Conservation (phyloP, 1,140 invertebrate species). For the Megalopta genalis region DNA sequence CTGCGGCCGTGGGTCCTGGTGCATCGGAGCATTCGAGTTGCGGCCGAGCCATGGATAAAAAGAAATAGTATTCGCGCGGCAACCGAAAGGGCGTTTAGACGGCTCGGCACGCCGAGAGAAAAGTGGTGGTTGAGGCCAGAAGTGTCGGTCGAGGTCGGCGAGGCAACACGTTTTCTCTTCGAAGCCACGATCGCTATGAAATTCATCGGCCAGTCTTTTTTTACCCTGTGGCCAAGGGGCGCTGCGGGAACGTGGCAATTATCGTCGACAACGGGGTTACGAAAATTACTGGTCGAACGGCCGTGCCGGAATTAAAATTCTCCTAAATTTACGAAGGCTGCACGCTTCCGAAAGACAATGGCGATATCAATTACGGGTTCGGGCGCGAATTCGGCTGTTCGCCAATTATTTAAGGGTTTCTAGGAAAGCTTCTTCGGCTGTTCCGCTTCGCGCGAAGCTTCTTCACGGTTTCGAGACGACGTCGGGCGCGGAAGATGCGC, state of each 20-base stretch:
- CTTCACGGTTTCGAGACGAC: too few species aligned
- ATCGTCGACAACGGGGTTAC: conserved; percentile 50
- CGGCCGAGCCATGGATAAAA: conserved; percentile 24
- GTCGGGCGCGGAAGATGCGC: too few species aligned
- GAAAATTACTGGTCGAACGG: conserved; percentile 55
- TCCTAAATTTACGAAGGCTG: conserved; percentile 62
- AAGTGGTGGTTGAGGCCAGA: conserved; percentile 47
- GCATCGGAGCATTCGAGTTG: background rate
- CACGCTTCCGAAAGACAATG: conserved; percentile 57
- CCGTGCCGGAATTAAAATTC: conserved; percentile 58
- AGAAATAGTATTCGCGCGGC: conserved; percentile 22
- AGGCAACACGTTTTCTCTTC: conserved; percentile 50
- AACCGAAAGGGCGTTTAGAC: conserved; percentile 40
- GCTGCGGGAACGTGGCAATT: conserved; percentile 55
- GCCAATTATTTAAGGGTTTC: conserved; percentile 19
- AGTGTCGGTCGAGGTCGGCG: conserved; percentile 59
- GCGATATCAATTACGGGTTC: conserved; percentile 58
- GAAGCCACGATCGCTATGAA: conserved; percentile 17
- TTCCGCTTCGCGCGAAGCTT: background rate
- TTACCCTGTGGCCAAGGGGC: background rate
- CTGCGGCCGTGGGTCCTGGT: background rate
- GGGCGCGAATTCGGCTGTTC: conserved; percentile 29
- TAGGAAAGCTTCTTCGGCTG: background rate
- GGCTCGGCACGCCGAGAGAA: conserved; percentile 13
- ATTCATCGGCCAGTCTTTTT: conserved; percentile 56